These are phyloP conservation scores for Auanema freiburgensis DNA, from an alignment of 2,888 invertebrate genomes.

Conservation along the genomic window DNA sequence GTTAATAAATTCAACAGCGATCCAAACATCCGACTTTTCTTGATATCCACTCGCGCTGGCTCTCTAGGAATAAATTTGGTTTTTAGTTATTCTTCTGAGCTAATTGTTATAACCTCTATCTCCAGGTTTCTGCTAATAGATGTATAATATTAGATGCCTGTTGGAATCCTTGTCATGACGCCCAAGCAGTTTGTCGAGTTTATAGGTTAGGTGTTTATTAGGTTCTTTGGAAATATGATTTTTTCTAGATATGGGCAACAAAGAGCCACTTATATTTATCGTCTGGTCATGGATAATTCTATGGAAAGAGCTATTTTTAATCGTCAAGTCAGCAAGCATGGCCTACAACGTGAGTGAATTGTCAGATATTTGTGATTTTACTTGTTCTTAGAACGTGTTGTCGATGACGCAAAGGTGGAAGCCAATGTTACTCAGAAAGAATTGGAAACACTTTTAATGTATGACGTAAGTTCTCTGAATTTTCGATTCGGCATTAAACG, in stretches of 20 bases:
- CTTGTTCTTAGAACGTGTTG: conserved; percentile 78
- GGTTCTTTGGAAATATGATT: not conserved
- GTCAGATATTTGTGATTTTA: not conserved
- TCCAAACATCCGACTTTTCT: conserved; percentile 82
- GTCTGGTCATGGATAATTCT: conserved; percentile 93
- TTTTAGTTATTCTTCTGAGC: conserved; percentile 64
- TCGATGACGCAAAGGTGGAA: conserved; percentile 96
- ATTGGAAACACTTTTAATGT: conserved; percentile 72
- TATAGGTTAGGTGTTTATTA: conserved; percentile 24
- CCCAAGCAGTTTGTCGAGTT: conserved; percentile 86
- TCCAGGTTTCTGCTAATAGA: conserved; percentile 78
- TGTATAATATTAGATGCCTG: conserved; percentile 97
- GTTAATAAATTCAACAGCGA: conserved; percentile 94
- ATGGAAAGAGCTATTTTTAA: conserved; percentile 97
- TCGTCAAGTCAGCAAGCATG: conserved; percentile 94
- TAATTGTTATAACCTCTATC: not conserved
- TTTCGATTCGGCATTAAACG: not conserved
- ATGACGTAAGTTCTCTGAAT: conserved; percentile 63
- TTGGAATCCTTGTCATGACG: conserved; percentile 94
- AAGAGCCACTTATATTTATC: conserved; percentile 91
- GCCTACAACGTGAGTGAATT: conserved; percentile 75
- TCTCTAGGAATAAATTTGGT: conserved; percentile 86
- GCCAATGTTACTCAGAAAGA: conserved; percentile 71
- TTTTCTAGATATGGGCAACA: conserved; percentile 80
- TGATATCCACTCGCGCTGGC: conserved; percentile 80